These are phyloP conservation scores for Mobula birostris DNA, from an alignment of 2,113 vertebrate genomes.

Conservation along the genomic window DNA sequence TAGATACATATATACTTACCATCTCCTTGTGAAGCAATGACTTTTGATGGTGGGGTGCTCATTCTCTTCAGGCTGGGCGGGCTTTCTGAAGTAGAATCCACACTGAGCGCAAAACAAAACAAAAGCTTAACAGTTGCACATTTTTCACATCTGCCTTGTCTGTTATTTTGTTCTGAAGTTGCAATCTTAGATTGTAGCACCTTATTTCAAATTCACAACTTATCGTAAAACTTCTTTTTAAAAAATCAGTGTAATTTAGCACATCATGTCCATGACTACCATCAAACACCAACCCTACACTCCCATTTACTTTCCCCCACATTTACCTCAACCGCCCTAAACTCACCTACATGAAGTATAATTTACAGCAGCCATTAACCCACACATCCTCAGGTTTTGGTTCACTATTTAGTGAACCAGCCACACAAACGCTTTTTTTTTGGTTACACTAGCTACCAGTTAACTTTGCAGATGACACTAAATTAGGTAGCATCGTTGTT, in stretches of 20 bases:
- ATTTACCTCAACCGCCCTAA: too few species aligned
- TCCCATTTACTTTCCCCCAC: too few species aligned
- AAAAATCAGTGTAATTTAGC: too few species aligned
- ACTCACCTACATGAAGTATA: too few species aligned
- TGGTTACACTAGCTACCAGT: background rate
- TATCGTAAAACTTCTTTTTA: too few species aligned
- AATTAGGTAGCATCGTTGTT: too few species aligned
- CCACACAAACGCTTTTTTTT: background rate
- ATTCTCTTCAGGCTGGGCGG: slow-evolving; percentile 84
- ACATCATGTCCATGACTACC: too few species aligned
- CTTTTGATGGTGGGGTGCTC: slow-evolving; percentile 76
- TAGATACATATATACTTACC: slow-evolving; percentile 58
- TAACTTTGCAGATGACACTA: too few species aligned
- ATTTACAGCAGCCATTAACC: too few species aligned
- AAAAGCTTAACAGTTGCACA: too few species aligned
- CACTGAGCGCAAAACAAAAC: slow-evolving; percentile 48
- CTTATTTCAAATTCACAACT: background rate
- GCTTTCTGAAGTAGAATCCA: slow-evolving; percentile 83
- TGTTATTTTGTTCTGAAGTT: background rate
- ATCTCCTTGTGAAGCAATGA: slow-evolving; percentile 67
- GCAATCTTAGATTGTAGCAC: background rate
- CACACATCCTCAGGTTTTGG: background rate
- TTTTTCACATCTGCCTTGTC: background rate
- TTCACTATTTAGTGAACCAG: background rate
- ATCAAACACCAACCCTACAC: too few species aligned